Evolutionary conservation across 2,888 invertebrate genomes (phyloP).

Genomic region (Microctonus hyperodae): DNA sequence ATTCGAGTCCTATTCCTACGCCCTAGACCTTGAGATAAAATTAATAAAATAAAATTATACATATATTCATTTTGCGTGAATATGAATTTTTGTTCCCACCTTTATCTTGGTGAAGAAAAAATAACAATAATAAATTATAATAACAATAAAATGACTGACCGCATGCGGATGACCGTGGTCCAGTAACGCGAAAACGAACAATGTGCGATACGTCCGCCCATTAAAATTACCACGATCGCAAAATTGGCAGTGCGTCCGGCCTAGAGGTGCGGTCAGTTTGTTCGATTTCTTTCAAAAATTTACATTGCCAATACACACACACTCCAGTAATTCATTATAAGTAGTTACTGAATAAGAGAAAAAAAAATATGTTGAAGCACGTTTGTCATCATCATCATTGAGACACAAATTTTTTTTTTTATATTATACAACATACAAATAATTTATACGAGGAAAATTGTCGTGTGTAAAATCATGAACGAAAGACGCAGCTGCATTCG

Average conservation of each 20-base stretch:
- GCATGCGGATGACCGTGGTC: conserved; percentile 1
- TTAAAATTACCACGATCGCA: conserved; percentile 45
- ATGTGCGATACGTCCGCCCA: conserved; percentile 31
- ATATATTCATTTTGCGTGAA: neutral
- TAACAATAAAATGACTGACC: neutral
- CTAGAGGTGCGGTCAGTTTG: conserved; percentile 42
- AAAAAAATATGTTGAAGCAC: neutral
- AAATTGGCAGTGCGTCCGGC: conserved; percentile 47
- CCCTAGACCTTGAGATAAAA: too few relatives aligned
- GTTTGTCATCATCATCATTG: neutral
- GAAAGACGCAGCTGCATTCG: conserved; percentile 51
- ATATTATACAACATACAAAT: neutral
- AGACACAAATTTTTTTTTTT: conserved; percentile 11
- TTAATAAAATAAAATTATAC: too few relatives aligned
- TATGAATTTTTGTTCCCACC: neutral
- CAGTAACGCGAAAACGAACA: conserved; percentile 12
- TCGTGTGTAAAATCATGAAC: conserved; percentile 12
- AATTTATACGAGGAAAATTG: neutral
- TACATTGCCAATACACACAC: conserved; percentile 19
- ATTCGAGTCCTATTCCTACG: too few relatives aligned
- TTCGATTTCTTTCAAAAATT: conserved; percentile 25
- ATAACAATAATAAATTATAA: neutral
- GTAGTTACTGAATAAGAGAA: too few relatives aligned
- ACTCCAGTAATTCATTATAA: too few relatives aligned
- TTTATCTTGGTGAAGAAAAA: neutral